Evolutionary conservation across 2,797 vertebrate genomes (phyloP).

Genomic region (Hyperoplus immaculatus): DNA sequence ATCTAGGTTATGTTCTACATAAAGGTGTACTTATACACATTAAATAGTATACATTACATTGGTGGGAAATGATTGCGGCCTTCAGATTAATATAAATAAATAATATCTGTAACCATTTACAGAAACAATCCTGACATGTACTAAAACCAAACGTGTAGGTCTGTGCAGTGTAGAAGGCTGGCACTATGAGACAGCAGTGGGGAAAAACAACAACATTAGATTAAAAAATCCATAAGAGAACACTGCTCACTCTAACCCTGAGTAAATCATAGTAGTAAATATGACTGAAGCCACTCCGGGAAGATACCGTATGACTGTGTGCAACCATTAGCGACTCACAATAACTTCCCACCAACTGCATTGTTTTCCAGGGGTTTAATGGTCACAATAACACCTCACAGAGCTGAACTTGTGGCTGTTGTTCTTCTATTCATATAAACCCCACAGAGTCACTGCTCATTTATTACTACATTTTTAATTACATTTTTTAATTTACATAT

Average conservation of each 20-base stretch:
- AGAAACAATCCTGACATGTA: not conserved
- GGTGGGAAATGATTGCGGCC: not conserved
- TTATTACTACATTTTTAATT: slow-evolving; percentile 17
- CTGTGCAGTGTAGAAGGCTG: slow-evolving; percentile 13
- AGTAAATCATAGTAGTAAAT: slow-evolving; percentile 14
- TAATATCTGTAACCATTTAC: slow-evolving; percentile 3
- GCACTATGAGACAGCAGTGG: slow-evolving; percentile 6
- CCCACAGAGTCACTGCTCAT: not conserved
- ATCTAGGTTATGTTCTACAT: not conserved
- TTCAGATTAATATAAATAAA: slow-evolving; percentile 28
- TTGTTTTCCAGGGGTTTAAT: not conserved
- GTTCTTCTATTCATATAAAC: not conserved
- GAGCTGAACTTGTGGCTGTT: not conserved
- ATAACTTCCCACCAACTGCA: not conserved
- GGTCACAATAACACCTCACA: not conserved
- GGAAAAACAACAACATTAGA: slow-evolving; percentile 14
- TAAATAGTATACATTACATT: slow-evolving; percentile 1
- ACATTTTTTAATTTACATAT: slow-evolving; percentile 3
- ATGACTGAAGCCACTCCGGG: slow-evolving; percentile 18
- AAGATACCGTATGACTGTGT: slow-evolving; percentile 1
- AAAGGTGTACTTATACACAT: not conserved
- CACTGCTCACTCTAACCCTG: not conserved
- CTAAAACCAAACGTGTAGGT: slow-evolving; percentile 4
- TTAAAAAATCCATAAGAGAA: slow-evolving; percentile 39
- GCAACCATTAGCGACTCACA: slow-evolving; percentile 9